Percentiles rank a stretch among this genome's conserved stretches.
These are phyloP conservation scores for Cepaea nemoralis DNA, from an alignment of 1,140 invertebrate species.

Conservation along the genomic window DNA sequence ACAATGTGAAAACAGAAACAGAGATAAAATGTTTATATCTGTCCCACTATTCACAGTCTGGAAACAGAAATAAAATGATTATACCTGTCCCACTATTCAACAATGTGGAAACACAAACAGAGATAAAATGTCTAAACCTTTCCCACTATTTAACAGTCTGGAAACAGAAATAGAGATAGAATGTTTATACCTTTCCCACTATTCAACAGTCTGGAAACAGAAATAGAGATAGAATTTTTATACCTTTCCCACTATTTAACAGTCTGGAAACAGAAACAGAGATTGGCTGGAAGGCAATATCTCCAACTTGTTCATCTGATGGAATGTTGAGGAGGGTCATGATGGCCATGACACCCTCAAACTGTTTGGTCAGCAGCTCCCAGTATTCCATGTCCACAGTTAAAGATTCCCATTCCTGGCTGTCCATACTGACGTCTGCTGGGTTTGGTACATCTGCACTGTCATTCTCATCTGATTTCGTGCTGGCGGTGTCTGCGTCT, in stretches of 20 bases:
- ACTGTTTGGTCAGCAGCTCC: constrained; percentile 86
- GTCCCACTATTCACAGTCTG: too few species aligned
- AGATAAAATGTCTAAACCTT: too few species aligned
- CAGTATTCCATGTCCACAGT: constrained; percentile 88
- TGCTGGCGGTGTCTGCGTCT: constrained; percentile 63
- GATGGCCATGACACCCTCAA: constrained; percentile 88
- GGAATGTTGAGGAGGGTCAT: constrained; percentile 72
- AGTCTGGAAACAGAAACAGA: constrained; percentile 72
- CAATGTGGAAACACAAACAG: too few species aligned
- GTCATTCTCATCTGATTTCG: constrained; percentile 53
- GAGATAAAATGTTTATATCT: too few species aligned
- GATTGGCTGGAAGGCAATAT: constrained; percentile 43
- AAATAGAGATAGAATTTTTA: too few species aligned
- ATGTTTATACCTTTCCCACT: too few species aligned
- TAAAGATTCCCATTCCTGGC: constrained; percentile 84
- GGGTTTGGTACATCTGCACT: constrained; percentile 83
- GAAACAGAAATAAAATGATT: too few species aligned
- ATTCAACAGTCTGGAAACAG: too few species aligned
- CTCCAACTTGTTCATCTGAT: constrained; percentile 1
- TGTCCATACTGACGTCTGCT: constrained; percentile 38
- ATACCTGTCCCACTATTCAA: too few species aligned
- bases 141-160: too few species aligned
- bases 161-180: too few species aligned
- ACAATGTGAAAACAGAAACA: too few species aligned
- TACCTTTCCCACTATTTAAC: constrained; percentile 84